These are phyloP conservation scores for Botrylloides violaceus DNA, from an alignment of 23 tunicate species.

Conservation along the genomic window DNA sequence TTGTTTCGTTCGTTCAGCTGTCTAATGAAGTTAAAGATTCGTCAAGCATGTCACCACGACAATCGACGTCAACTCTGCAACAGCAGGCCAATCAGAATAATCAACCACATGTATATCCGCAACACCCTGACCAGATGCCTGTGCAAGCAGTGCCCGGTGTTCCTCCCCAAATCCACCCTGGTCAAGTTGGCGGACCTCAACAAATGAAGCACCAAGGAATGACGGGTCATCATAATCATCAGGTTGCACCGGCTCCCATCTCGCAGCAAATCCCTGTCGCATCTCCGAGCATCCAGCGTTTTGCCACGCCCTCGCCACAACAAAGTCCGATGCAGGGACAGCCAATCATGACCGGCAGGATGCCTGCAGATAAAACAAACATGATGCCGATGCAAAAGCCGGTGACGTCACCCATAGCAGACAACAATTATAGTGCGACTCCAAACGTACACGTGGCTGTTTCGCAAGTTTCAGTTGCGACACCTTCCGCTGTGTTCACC, in stretches of 20 bases:
- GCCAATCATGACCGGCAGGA: background rate
- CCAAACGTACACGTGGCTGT: background rate
- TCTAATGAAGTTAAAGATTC: too few relatives aligned
- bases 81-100: too few relatives aligned
- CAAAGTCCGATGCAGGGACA: background rate
- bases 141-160: background rate
- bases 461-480: background rate
- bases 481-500: slow-evolving; percentile 6
- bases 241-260: too few relatives aligned
- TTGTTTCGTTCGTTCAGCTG: too few relatives aligned
- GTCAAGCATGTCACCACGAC: too few relatives aligned
- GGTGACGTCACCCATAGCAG: slow-evolving; percentile 11
- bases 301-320: slow-evolving; percentile 7
- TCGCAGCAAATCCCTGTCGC: slow-evolving; percentile 11
- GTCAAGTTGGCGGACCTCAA: background rate
- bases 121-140: background rate
- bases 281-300: slow-evolving; percentile 13
- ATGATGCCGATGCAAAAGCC: slow-evolving; percentile 6
- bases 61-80: too few relatives aligned
- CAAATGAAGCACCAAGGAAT: background rate
- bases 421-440: background rate
- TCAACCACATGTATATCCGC: too few relatives aligned
- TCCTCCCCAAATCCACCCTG: background rate
- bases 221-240: background rate
- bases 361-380: background rate